phyloP scores from a whole-genome alignment of 2,797 vertebrate species.

The Melanotaenia parkinsoni region DNA sequence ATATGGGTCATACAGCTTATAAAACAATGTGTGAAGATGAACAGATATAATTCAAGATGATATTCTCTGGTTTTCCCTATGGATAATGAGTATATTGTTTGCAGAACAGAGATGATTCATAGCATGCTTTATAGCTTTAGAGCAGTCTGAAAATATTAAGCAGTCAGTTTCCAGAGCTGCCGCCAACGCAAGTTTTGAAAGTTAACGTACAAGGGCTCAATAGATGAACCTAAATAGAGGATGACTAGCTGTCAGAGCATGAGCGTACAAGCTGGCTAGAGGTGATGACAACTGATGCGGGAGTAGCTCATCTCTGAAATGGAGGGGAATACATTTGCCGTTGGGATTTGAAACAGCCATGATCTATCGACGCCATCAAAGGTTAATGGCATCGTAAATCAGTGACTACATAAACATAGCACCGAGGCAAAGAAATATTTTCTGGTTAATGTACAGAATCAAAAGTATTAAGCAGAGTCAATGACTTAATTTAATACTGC shows the following conservation, averaged over 20 bases:
- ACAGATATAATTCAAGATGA: background rate
- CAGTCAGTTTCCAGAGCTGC: background rate
- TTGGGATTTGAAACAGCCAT: too few relatives aligned
- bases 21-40: slow-evolving; percentile 31
- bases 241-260: background rate
- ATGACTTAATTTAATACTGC: too few relatives aligned
- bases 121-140: slow-evolving; percentile 1
- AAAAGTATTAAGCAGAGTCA: too few relatives aligned
- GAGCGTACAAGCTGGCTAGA: too few relatives aligned
- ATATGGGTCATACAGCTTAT: slow-evolving; percentile 11
- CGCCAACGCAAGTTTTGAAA: background rate
- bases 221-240: background rate
- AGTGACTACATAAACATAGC: too few relatives aligned
- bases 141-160: slow-evolving; percentile 11
- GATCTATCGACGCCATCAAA: too few relatives aligned
- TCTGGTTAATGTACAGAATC: too few relatives aligned
- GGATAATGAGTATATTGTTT: background rate
- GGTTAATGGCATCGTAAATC: too few relatives aligned
- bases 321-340: too few relatives aligned
- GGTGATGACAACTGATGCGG: too few relatives aligned
- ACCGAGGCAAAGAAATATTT: too few relatives aligned
- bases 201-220: background rate
- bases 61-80: slow-evolving; percentile 7
- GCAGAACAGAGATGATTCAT: background rate
- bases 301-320: too few relatives aligned